Evolutionary conservation across 2,113 vertebrate species (phyloP), one percentile per base, ranked within the genome.

Genomic region (Lepus timidus): DNA sequence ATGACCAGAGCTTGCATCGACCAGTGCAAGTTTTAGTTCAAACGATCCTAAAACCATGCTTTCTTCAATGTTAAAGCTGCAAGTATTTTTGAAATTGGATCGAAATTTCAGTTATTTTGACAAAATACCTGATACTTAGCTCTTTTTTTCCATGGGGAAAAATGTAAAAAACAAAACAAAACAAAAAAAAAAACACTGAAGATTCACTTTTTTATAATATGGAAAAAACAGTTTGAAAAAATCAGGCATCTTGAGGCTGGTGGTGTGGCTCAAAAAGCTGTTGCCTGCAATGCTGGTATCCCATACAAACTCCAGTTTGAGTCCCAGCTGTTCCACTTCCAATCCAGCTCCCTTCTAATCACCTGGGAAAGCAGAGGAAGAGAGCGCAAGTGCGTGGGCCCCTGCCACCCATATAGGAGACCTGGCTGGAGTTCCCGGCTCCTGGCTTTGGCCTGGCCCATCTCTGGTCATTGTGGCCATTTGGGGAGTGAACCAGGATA

Each of bases 51-150:
- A 71, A 22, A 29, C 52, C 29, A 9, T 16, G 25, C 75, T 89
- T 2, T 91, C 12, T 79, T 89, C n/a, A 49, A 73, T 81, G 33
- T 31, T 67, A 1, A n/a, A 68, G 19, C 7, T 81, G 23, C 61
- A 87, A 0, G 62, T 31, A 1, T 31, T 73, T 90, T 29, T 83
- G 44, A 65, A 86, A 85, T 75, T 92, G 29, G 14, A 68, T 82
- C 64, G 44, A 88, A 94, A 94, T 80, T 84, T 90, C 22, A 83
- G 49, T 71, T 91, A 39, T 13, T 88, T 25, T 22, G 84, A 52
- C 4, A 75, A 85, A 89, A 75, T 74, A 58, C 49, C 64, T 95
- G 33, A 58, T 89, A 62, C 65, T 62, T 80, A 73, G 23, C 27
- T 31, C 17, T 62, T 51, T 22, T 44, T 75, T 33, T 33, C 2